A percentile compares a stretch with the other conserved stretches of the same genome.
These are phyloP conservation scores for Felis chaus DNA, from an alignment of 2,113 vertebrate genomes.

Conservation along the genomic window DNA sequence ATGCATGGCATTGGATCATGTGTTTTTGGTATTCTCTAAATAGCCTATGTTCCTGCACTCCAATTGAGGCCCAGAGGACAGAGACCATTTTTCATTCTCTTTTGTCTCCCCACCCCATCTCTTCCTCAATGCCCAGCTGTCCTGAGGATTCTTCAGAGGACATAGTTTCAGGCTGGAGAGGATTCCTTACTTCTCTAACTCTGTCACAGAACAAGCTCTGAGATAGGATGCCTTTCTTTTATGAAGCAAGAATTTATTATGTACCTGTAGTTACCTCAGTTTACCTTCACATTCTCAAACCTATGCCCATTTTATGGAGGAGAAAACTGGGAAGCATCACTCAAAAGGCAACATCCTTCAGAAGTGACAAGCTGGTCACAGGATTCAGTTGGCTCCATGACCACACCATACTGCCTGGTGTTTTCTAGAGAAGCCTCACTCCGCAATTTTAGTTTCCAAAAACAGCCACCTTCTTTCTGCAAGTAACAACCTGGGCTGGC, in stretches of 20 bases:
- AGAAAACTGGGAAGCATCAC: background rate
- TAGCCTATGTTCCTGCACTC: background rate
- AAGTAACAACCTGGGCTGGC: background rate
- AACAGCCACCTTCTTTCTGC: background rate
- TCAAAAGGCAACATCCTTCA: background rate
- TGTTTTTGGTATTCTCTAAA: background rate
- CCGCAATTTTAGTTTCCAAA: background rate
- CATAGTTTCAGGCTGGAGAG: background rate
- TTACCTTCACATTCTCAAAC: background rate
- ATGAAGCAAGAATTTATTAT: background rate
- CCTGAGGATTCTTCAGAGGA: background rate
- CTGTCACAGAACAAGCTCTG: background rate
- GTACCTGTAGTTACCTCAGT: background rate
- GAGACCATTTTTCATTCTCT: background rate
- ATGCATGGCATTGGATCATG: background rate
- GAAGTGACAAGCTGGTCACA: background rate
- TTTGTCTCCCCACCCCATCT: background rate
- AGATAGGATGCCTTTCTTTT: background rate
- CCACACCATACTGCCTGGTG: background rate
- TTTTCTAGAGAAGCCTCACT: background rate
- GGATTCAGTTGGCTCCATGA: accelerated
- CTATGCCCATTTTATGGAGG: background rate
- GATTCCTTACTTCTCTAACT: background rate
- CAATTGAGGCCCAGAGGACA: background rate
- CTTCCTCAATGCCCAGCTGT: background rate